These are phyloP conservation scores for Synergus umbraculus DNA, from an alignment of 2,888 invertebrate species.

Conservation along the genomic window DNA sequence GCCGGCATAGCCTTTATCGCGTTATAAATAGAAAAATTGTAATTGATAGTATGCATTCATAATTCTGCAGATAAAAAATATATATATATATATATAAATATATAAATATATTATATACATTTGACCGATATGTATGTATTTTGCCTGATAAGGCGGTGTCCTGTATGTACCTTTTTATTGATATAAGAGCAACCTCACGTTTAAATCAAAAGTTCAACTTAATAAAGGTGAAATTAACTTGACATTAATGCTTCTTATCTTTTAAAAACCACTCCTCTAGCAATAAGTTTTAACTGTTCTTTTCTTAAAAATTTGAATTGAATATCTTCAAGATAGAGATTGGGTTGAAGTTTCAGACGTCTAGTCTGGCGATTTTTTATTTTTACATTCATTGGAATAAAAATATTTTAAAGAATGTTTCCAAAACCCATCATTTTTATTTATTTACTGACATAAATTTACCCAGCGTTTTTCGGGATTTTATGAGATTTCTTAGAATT, in stretches of 20 bases:
- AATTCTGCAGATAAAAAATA: slow-evolving; percentile 32
- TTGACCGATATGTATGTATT: slow-evolving; percentile 29
- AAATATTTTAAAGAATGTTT: too few species aligned
- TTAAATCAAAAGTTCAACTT: slow-evolving; percentile 35
- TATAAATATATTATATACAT: slow-evolving; percentile 39
- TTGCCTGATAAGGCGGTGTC: slow-evolving; percentile 37
- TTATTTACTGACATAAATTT: too few species aligned
- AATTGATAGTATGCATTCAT: slow-evolving; percentile 28
- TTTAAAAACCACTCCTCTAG: not conserved
- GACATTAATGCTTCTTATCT: slow-evolving; percentile 2
- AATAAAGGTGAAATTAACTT: slow-evolving; percentile 33
- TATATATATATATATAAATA: slow-evolving; percentile 11
- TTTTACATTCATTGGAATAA: too few species aligned
- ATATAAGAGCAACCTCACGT: slow-evolving; percentile 24
- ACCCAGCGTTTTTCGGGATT: too few species aligned
- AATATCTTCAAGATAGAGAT: not conserved
- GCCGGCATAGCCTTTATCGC: slow-evolving; percentile 36
- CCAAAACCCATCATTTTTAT: too few species aligned
- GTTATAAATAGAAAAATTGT: slow-evolving; percentile 33
- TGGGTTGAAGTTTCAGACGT: too few species aligned
- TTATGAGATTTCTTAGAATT: too few species aligned
- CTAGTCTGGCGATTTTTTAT: too few species aligned
- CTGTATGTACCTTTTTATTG: slow-evolving; percentile 39
- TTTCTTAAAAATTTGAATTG: not conserved
- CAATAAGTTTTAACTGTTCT: not conserved